phyloP scores from a whole-genome alignment of 2,797 vertebrate genomes.

The Garrulus glandarius region DNA sequence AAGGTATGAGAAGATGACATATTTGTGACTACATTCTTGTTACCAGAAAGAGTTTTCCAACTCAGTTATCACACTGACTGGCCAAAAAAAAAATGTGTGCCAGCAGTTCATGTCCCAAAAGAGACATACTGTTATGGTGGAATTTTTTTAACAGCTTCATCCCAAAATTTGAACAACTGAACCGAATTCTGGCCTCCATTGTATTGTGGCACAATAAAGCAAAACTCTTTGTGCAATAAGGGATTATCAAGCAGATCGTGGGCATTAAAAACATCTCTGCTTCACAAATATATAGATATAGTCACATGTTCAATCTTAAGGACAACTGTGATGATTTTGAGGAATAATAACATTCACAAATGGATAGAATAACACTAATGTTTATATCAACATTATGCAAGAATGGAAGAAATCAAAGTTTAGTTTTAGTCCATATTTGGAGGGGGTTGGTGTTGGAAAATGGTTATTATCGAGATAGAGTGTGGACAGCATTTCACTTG shows the following conservation, averaged over 20 bases:
- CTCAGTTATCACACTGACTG: not conserved
- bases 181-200: not conserved
- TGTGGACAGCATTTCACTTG: not conserved
- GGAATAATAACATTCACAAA: not conserved
- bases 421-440: not conserved
- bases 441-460: not conserved
- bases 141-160: not conserved
- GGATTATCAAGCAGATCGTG: not conserved
- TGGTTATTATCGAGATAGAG: not conserved
- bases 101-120: not conserved
- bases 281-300: not conserved
- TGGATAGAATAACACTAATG: not conserved
- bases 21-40: not conserved
- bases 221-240: not conserved
- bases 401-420: not conserved
- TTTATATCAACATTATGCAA: not conserved
- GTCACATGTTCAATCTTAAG: not conserved
- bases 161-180: not conserved
- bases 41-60: not conserved
- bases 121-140: not conserved
- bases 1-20: constrained; percentile 18
- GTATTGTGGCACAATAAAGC: not conserved
- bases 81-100: not conserved
- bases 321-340: not conserved
- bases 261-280: not conserved